These are phyloP conservation scores for Pandemis heparana DNA, from an alignment of 2,888 invertebrate genomes.

Conservation along the genomic window DNA sequence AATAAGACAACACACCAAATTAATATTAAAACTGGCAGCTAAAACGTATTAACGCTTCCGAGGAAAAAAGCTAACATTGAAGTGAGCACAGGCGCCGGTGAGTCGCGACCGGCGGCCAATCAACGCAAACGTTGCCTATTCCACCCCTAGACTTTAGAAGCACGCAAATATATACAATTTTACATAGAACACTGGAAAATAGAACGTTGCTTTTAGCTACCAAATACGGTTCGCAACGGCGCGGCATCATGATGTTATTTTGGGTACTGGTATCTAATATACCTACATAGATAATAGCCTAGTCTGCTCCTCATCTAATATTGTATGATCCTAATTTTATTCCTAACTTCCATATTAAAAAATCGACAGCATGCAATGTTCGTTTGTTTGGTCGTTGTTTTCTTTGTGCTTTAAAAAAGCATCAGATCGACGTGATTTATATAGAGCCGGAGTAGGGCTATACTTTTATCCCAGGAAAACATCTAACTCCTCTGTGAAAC, in stretches of 20 bases:
- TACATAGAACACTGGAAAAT: slow-evolving; percentile 8
- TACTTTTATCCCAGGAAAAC: too few relatives aligned
- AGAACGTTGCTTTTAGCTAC: not conserved
- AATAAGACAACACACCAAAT: not conserved
- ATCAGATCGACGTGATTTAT: too few relatives aligned
- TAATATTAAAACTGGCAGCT: slow-evolving; percentile 12
- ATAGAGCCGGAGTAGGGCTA: too few relatives aligned
- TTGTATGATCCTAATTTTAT: too few relatives aligned
- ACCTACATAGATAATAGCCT: too few relatives aligned
- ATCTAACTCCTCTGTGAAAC: too few relatives aligned
- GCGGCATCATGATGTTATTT: not conserved
- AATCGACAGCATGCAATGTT: too few relatives aligned
- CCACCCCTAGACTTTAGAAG: slow-evolving; percentile 47
- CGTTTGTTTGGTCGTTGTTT: too few relatives aligned
- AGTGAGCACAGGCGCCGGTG: slow-evolving; percentile 57
- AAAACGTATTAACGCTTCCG: slow-evolving; percentile 3
- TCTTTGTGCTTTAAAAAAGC: too few relatives aligned
- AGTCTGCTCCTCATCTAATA: not conserved
- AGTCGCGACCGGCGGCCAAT: slow-evolving; percentile 62
- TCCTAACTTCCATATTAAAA: too few relatives aligned
- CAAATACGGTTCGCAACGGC: not conserved
- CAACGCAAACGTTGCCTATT: slow-evolving; percentile 57
- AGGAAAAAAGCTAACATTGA: slow-evolving; percentile 47
- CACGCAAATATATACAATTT: slow-evolving; percentile 18
- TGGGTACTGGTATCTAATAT: not conserved